Evolutionary conservation across 2,888 invertebrate genomes (phyloP), one percentile per base, ranked within the genome.

Genomic region (Drosophila atroscutellata): DNA sequence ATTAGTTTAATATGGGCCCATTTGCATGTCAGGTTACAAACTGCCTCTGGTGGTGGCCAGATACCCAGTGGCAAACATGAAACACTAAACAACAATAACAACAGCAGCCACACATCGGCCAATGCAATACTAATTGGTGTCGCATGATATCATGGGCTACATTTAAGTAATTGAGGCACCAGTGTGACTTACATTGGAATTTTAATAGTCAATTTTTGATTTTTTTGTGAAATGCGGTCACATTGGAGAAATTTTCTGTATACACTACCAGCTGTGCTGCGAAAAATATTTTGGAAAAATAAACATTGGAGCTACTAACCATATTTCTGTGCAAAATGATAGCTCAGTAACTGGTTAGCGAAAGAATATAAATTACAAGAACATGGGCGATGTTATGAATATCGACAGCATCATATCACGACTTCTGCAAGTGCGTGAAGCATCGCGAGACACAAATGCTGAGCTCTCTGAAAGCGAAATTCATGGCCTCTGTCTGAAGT

Each of bases 381-480:
- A 75, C 75, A 92, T 92, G 92, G 90, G 90, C 80, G 92, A 92
- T 85, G 84, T 91, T 83, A 92, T 92, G 88, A 92, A 92, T 81
- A 92, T 92, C 80, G 92, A 92, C 89, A 92, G 92, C 83, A 92
- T 92, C 74, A 92, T 92, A 86, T 92, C 92, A 69, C 81, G 92
- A 80, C 91, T 92, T 73, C 80, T 92, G 75, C 92, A 92, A 83
- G 99, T 99, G 92, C 96, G 99, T 93, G 99, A 99, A 94, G 98
- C 99, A 92, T 95, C 99, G 94, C 99, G 99, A 45, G 99, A 99
- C 87, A 99, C 99, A 95, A 99, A 98, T 96, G 99, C 99, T 92
- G 99, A 99, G 95, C 95, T 99, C 93, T 98, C 99, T 91, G 99
- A 99, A 95, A 96, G 96, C 92, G 99, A 99, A 95, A 99, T 99